Conservation (phyloP, 2,113 vertebrate genomes). For the Paradoxurus hermaphroditus region DNA sequence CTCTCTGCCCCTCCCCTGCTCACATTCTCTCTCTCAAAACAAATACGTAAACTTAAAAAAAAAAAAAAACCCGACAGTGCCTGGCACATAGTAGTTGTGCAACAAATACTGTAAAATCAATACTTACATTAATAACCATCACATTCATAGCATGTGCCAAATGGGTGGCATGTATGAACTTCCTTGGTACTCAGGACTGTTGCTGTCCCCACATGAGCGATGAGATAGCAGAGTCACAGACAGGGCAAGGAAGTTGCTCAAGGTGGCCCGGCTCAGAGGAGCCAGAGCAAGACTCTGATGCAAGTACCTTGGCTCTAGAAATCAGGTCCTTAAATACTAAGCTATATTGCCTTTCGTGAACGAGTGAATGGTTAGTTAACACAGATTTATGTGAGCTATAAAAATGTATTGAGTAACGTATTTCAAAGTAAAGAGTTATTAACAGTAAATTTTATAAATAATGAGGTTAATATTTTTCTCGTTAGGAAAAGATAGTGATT, state of each 20-base stretch:
- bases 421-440: constrained; percentile 47
- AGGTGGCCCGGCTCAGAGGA: background rate
- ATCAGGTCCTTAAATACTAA: background rate
- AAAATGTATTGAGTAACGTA: constrained; percentile 44
- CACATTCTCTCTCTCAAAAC: too few relatives aligned
- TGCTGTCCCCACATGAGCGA: background rate
- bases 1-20: too few relatives aligned
- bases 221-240: background rate
- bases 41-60: too few relatives aligned
- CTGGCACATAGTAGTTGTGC: background rate
- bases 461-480: constrained; percentile 27
- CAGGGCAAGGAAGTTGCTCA: background rate
- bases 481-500: constrained; percentile 13
- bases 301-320: background rate
- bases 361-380: constrained; percentile 33
- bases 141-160: background rate
- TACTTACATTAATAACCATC: background rate
- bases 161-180: background rate
- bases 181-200: background rate
- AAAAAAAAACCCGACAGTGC: too few relatives aligned
- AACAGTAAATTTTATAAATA: constrained; percentile 54
- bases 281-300: background rate
- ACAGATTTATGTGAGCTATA: constrained; percentile 48
- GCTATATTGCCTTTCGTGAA: constrained; percentile 18
- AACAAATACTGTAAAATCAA: background rate